A percentile compares a stretch with the other conserved stretches of the same genome.
These are phyloP conservation scores for Pachliopta kotzebuea DNA, from an alignment of 2,888 invertebrate species.

Conservation along the genomic window DNA sequence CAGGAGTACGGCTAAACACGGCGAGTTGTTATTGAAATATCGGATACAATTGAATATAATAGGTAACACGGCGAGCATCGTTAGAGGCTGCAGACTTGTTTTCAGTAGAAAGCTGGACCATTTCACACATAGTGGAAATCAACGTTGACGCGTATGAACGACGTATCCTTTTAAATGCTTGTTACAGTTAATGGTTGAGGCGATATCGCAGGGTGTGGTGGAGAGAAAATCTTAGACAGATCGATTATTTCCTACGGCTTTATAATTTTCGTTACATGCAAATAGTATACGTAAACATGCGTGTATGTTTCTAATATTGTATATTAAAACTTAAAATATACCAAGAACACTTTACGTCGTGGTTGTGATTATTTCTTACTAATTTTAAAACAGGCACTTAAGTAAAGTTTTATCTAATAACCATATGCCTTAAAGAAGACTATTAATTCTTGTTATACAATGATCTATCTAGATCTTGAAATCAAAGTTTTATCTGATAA, in stretches of 20 bases:
- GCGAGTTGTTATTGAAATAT: slow-evolving; percentile 24
- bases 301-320: too few relatives aligned
- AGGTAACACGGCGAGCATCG: slow-evolving; percentile 15
- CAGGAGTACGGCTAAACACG: slow-evolving; percentile 18
- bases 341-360: too few relatives aligned
- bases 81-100: slow-evolving; percentile 21
- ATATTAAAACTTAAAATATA: too few relatives aligned
- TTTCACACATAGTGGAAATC: slow-evolving; percentile 35
- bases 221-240: slow-evolving; percentile 42
- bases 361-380: too few relatives aligned
- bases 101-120: slow-evolving; percentile 33
- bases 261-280: slow-evolving; percentile 2
- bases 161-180: slow-evolving; percentile 58
- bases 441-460: too few relatives aligned
- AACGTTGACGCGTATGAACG: slow-evolving; percentile 51
- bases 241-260: slow-evolving; percentile 33
- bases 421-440: too few relatives aligned
- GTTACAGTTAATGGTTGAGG: slow-evolving; percentile 42
- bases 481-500: too few relatives aligned
- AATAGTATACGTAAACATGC: too few relatives aligned
- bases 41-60: slow-evolving; percentile 29
- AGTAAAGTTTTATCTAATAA: too few relatives aligned
- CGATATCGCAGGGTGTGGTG: slow-evolving; percentile 39
- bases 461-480: too few relatives aligned
- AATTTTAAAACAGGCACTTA: too few relatives aligned